Evolutionary conservation across 2,113 vertebrate species (phyloP), one percentile per base, ranked within the genome.

Genomic region (Saccopteryx leptura): DNA sequence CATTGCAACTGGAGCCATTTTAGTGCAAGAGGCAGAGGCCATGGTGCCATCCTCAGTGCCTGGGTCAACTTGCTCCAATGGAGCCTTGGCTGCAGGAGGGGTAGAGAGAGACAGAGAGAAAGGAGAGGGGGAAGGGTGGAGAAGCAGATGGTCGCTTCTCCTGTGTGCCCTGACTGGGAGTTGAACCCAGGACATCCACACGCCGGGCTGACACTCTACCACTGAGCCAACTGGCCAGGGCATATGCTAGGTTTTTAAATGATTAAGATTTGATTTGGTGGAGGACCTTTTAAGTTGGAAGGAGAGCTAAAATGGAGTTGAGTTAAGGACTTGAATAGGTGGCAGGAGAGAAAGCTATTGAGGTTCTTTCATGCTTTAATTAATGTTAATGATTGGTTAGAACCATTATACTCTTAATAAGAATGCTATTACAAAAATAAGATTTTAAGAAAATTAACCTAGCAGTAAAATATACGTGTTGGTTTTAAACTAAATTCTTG

Each of bases 401-500:
- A 94, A 68, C 31, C 14, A 58, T 84, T 82, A 24, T 9, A 39
- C 54, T 85, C 81, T 83, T 69, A 92, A 88, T 75, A 82, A 93
- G 48, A 78, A 5, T 72, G 10, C 18, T 81, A 46, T 81, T 61
- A 76, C 65, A 24, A 82, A 97, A 87, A 69, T 33, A 61, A 61
- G 52, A 50, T 74, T 95, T 78, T 75, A 17, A 87, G 71, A 81
- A 65, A 68, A 71, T 72, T 87, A 85, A 95, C 17, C 21, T 33
- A 72, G 24, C 58, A 63, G 24, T 95, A 84, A 95, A 92, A 78
- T 88, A 23, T 65, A 23, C 78, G 63, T 21, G 18, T 68, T 96
- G 39, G 2, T 88, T 97, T 95, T 97, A 74, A 90, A 95, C 76
- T 93, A 85, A 97, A 97, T 94, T 94, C 68, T 88, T 94, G 46